Base-by-base conservation (phyloP, 2,797 vertebrate genomes). In the Syngnathus rostellatus region DNA sequence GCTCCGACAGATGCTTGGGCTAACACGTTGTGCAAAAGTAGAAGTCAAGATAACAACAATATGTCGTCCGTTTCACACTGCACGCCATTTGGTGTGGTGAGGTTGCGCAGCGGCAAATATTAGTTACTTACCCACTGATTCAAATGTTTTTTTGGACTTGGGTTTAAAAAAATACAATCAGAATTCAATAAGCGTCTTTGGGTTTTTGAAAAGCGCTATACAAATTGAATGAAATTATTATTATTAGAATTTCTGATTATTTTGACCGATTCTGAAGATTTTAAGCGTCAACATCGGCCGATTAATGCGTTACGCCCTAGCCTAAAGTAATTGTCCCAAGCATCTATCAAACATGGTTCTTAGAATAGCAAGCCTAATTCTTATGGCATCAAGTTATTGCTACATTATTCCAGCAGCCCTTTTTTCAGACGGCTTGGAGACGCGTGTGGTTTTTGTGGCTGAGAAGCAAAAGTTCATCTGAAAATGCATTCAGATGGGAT, bases 401-500 rank as follows among this genome's bases (percentile, higher is more conserved):
- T 58, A 58, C 6, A 17, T 38, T 58, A 54, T 69, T 69, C 76
- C 73, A 76, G 69, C 46, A 65, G 69, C 40, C 14, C 50, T 59
- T 38, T 61, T 38, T 55, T 65, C 69, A 71, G 48, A 73, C 68
- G 67, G 70, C 67, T 73, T 38, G 67, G 37, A 21, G 74, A 77
- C 72, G 64, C 79, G 68, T 41, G 79, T 45, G 79, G 77, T 77
- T 83, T 79, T 25, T 62, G 46, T 25, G 16, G 43, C 43, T 46
- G 23, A 73, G 78, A 75, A 76, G 62, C 65, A 63, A 66, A 68
- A 64, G 54, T 67, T 73, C 43, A 43, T 65, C 40, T 10, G 37
- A 62, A 75, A 80, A 79, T 48, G 63, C 61, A 73, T 70, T 76
- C 69, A 74, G 71, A 75, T 64, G 74, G 61, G 63, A 67, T 71